Percentiles rank a stretch among this genome's conserved stretches.
phyloP scores from a whole-genome alignment of 2,888 invertebrate genomes.

The Myopa tessellatipennis region DNA sequence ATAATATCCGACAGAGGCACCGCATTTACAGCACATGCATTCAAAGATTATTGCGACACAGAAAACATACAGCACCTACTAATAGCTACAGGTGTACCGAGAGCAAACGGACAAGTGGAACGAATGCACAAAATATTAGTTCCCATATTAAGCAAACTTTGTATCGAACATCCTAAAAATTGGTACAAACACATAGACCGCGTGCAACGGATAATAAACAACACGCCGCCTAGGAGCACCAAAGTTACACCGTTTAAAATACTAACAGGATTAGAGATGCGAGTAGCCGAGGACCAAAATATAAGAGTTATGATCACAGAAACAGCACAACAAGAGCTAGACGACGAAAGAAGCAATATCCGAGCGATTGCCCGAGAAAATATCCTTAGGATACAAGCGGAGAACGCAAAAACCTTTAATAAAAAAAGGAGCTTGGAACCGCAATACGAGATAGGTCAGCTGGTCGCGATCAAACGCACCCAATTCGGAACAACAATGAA shows the following conservation, averaged over 20 bases:
- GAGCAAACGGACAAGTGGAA: conserved; percentile 63
- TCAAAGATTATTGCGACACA: no score
- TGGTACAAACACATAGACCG: no score
- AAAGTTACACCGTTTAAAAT: no score
- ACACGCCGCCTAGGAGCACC: conserved; percentile 59
- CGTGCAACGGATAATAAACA: no score
- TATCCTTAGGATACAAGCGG: neutral
- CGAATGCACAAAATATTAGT: no score
- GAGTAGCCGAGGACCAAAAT: no score
- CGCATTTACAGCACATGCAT: no score
- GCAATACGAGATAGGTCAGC: neutral
- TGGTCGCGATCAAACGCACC: conserved; percentile 45
- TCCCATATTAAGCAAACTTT: no score
- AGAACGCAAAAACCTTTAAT: neutral
- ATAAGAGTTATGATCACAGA: no score
- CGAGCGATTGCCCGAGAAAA: neutral
- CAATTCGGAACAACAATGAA: conserved; percentile 46
- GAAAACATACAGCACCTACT: conserved; percentile 55
- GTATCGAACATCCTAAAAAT: no score
- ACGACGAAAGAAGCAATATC: neutral
- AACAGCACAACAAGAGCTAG: conserved; percentile 50
- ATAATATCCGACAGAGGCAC: no score
- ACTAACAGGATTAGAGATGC: no score
- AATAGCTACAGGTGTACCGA: conserved; percentile 52
- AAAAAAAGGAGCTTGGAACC: conserved; percentile 1